Conservation (phyloP, 2,113 vertebrate species). For the Megaleporinus macrocephalus region DNA sequence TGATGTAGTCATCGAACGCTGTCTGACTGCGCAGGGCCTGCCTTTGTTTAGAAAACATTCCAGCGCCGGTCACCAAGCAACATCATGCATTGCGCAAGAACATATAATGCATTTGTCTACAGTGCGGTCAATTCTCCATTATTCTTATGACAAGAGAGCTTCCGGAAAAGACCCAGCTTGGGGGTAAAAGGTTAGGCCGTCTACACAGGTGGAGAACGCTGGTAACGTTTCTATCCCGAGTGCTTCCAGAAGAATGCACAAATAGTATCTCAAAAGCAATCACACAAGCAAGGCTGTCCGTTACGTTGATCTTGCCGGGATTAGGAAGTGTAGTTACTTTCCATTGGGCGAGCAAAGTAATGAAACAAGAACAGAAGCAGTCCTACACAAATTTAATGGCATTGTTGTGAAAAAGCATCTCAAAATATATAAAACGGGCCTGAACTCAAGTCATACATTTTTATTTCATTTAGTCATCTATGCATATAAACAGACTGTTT, state of each 20-base stretch:
- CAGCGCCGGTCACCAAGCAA: slow-evolving; percentile 54
- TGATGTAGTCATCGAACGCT: slow-evolving; percentile 55
- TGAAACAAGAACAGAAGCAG: too few relatives aligned
- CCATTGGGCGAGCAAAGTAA: too few relatives aligned
- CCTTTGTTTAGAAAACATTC: slow-evolving; percentile 52
- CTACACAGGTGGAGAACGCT: slow-evolving; percentile 22
- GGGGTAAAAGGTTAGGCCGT: slow-evolving; percentile 58
- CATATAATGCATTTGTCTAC: not conserved
- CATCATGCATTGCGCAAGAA: slow-evolving; percentile 22
- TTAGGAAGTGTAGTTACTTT: too few relatives aligned
- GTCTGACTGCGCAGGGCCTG: slow-evolving; percentile 32
- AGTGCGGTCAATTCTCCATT: slow-evolving; percentile 42
- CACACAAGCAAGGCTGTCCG: too few relatives aligned
- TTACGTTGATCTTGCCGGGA: too few relatives aligned
- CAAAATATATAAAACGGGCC: too few relatives aligned
- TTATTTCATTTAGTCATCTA: too few relatives aligned
- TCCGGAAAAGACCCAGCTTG: not conserved
- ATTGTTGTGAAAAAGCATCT: too few relatives aligned
- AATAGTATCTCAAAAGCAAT: not conserved
- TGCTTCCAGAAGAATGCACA: not conserved
- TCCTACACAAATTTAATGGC: too few relatives aligned
- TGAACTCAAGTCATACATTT: too few relatives aligned
- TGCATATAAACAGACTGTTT: too few relatives aligned
- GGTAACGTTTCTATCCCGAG: not conserved
- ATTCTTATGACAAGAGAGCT: slow-evolving; percentile 41